Evolutionary conservation across 2,113 vertebrate genomes (phyloP).

Genomic region (Neotragus pygmaeus): DNA sequence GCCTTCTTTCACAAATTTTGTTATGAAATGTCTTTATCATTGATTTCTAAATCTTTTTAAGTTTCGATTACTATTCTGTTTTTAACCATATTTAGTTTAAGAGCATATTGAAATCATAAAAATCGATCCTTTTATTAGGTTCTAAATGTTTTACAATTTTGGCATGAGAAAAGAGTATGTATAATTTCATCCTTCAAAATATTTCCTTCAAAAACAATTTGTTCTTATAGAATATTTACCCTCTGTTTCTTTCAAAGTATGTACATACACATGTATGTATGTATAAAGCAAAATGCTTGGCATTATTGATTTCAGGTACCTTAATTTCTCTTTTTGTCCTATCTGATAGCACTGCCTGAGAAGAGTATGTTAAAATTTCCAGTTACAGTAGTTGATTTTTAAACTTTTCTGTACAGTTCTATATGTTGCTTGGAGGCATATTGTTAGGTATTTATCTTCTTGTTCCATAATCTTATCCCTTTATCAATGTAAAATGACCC

Average conservation of each 20-base stretch:
- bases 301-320: background rate
- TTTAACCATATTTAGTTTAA: background rate
- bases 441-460: background rate
- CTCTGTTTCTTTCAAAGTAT: background rate
- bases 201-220: background rate
- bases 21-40: constrained; percentile 13
- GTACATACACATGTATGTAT: background rate
- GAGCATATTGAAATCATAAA: background rate
- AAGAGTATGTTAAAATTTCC: background rate
- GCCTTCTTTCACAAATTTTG: background rate
- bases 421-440: background rate
- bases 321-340: background rate
- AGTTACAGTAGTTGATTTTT: background rate
- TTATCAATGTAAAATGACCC: background rate
- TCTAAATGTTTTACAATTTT: background rate
- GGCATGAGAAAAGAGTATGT: background rate
- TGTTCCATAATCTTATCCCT: background rate
- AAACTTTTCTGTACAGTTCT: background rate
- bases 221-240: background rate
- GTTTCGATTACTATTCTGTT: background rate
- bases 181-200: background rate
- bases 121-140: background rate
- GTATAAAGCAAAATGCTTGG: background rate
- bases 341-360: background rate
- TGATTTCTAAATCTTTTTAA: background rate